phyloP scores from a whole-genome alignment of 2,113 vertebrate genomes.

The Rhabdornis inornatus region DNA sequence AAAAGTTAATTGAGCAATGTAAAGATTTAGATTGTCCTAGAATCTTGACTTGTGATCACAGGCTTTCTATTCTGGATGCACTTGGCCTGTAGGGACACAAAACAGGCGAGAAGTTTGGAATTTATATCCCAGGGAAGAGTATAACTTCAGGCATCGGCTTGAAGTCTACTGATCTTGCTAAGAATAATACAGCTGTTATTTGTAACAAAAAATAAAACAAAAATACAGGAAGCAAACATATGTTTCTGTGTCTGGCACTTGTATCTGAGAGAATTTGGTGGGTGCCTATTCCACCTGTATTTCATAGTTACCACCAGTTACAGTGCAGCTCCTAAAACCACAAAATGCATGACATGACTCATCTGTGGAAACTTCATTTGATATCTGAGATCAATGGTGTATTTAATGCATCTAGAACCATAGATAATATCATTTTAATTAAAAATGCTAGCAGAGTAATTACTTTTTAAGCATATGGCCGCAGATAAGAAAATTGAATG shows the following conservation, averaged over 20 bases:
- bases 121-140: background rate
- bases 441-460: constrained; percentile 66
- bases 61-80: background rate
- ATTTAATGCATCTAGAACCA: constrained; percentile 53
- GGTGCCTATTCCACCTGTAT: background rate
- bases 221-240: background rate
- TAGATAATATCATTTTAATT: constrained; percentile 70
- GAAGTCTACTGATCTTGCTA: background rate
- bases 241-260: background rate
- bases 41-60: background rate
- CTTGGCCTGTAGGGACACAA: accelerated
- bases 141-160: background rate
- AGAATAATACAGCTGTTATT: background rate
- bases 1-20: background rate
- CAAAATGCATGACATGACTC: background rate
- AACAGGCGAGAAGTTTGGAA: accelerated
- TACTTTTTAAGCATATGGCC: constrained; percentile 68
- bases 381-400: constrained; percentile 53
- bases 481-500: constrained; percentile 68
- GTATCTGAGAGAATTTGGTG: background rate
- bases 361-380: constrained; percentile 32
- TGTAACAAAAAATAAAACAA: background rate
- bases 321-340: background rate
- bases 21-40: background rate
- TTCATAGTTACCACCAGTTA: background rate